Conservation (phyloP, 2,797 vertebrate species). For the Rhinoraja longicauda region DNA sequence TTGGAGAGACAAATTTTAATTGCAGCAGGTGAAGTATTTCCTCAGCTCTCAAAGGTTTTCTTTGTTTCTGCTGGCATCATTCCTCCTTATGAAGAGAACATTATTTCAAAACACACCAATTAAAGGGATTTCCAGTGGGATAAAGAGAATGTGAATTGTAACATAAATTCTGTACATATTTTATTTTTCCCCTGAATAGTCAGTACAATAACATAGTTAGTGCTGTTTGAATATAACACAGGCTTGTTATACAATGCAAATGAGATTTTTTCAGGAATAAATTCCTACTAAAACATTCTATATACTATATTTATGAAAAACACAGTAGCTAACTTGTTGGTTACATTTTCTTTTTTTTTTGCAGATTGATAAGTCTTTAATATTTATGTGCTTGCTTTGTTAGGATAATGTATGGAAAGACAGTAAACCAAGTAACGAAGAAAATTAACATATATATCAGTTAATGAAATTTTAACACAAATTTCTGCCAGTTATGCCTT, state of each 20-base stretch:
- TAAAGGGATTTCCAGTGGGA: background rate
- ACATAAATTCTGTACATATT: background rate
- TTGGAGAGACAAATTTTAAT: slow-evolving; percentile 18
- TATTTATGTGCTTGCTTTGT: background rate
- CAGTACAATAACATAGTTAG: background rate
- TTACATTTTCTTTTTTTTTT: slow-evolving; percentile 6
- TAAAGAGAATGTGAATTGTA: background rate
- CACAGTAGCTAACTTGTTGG: background rate
- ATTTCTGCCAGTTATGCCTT: background rate
- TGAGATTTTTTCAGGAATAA: background rate
- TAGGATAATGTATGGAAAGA: background rate
- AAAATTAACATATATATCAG: slow-evolving; percentile 22
- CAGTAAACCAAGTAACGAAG: background rate
- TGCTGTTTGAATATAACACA: slow-evolving; percentile 7
- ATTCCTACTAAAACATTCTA: background rate
- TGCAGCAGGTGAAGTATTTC: background rate
- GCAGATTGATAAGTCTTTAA: background rate
- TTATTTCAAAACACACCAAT: background rate
- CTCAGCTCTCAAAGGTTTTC: too few species aligned
- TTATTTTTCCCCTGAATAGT: background rate
- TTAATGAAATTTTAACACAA: background rate
- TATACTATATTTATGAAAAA: background rate
- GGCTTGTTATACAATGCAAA: background rate
- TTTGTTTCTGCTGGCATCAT: background rate
- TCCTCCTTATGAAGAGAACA: background rate